Percentiles rank a stretch among this genome's conserved stretches.
Evolutionary conservation across 2,888 invertebrate genomes (phyloP).

Genomic region (Macrophya alboannulata): DNA sequence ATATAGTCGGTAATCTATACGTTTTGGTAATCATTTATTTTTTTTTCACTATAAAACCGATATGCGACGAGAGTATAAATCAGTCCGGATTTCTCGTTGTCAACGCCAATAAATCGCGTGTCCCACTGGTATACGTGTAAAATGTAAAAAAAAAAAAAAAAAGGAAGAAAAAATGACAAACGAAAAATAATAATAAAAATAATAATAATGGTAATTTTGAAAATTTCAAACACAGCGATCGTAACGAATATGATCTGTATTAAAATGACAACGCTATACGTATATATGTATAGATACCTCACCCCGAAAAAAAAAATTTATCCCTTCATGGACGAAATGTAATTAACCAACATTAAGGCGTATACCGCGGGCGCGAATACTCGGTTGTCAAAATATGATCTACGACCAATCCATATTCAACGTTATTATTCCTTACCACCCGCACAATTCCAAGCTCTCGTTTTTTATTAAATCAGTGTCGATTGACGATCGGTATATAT

Average conservation of each 20-base stretch:
- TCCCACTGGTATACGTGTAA: background rate
- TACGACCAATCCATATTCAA: constrained; percentile 38
- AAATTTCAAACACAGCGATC: background rate
- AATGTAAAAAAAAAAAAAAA: background rate
- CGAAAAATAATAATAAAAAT: background rate
- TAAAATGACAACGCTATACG: background rate
- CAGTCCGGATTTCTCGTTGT: constrained; percentile 7
- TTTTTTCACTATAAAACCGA: no score
- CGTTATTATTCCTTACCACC: constrained; percentile 12
- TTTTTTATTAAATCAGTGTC: constrained; percentile 27
- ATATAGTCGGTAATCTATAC: background rate
- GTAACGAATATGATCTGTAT: background rate
- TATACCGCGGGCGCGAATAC: background rate
- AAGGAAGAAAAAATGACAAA: background rate
- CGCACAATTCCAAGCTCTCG: background rate
- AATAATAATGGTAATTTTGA: background rate
- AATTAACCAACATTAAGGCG: constrained; percentile 42
- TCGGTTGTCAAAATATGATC: constrained; percentile 52
- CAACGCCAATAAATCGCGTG: background rate
- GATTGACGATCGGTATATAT: constrained; percentile 17
- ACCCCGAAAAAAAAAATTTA: background rate
- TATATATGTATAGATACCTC: no score
- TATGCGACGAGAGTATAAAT: constrained; percentile 23
- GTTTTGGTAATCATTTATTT: background rate
- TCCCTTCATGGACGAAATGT: constrained; percentile 2